Evolutionary conservation across 1,140 invertebrate genomes (phyloP).

Genomic region (Drosophila simulans): DNA sequence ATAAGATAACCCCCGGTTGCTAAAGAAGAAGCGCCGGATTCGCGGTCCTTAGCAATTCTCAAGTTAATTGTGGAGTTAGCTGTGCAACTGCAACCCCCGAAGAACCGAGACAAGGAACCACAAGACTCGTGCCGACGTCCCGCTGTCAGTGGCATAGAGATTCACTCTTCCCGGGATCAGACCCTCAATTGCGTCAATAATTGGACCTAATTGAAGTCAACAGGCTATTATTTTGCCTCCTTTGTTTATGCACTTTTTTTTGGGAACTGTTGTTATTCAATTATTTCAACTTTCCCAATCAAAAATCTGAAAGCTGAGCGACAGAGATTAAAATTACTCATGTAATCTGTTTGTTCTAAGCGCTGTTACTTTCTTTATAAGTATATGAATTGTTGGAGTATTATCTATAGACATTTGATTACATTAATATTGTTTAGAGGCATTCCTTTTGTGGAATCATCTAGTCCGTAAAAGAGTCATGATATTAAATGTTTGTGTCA

Average conservation of each 20-base stretch:
- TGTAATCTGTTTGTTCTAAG: too few relatives aligned
- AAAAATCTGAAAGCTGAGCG: background rate
- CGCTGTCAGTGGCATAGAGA: slow-evolving; percentile 41
- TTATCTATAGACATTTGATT: too few relatives aligned
- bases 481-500: background rate
- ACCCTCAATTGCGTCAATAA: slow-evolving; percentile 74
- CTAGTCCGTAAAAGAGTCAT: background rate
- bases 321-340: background rate
- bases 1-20: slow-evolving; percentile 53
- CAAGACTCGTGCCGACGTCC: slow-evolving; percentile 41
- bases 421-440: too few relatives aligned
- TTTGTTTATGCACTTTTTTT: slow-evolving; percentile 72
- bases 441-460: too few relatives aligned
- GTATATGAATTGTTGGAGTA: too few relatives aligned
- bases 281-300: background rate
- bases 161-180: slow-evolving; percentile 50
- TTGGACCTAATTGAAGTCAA: slow-evolving; percentile 77
- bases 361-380: too few relatives aligned
- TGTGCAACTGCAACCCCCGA: slow-evolving; percentile 63
- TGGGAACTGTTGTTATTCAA: slow-evolving; percentile 17
- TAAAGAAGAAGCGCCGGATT: slow-evolving; percentile 15
- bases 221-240: slow-evolving; percentile 53
- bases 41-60: slow-evolving; percentile 31
- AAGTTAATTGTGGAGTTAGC: slow-evolving; percentile 68
- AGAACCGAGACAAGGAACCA: slow-evolving; percentile 5